Evolutionary conservation across 2,888 invertebrate genomes (phyloP), one percentile per base, ranked within the genome.

Genomic region (Eugnorisma glareosa): DNA sequence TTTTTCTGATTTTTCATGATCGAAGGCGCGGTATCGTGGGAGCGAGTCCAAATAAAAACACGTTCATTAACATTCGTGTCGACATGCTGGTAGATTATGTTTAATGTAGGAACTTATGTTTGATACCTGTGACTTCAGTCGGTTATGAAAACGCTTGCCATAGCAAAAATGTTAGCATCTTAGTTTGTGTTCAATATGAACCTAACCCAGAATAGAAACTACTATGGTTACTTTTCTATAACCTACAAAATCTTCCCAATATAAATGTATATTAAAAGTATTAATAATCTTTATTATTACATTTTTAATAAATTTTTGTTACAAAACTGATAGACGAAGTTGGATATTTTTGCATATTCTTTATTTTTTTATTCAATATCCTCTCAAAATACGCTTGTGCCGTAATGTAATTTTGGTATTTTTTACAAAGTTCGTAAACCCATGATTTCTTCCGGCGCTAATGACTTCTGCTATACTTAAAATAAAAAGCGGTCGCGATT

Each of bases 1-100:
- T 89, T 91, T 88, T 91, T 92, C 88, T 87, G 84, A 86, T 88
- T 91, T 93, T 93, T 93, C 92, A 86, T 51, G 78, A 78, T 89
- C 76, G 77, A 81, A 87, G 84, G 82, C 68, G 83, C 80, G 66
- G 82, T 86, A 90, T 89, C 93, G 92, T 94, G 93, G 91, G 93
- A 94, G 83, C 88, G 83, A 81, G 80, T 61, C 66, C 57, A 64
- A 75, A 79, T 61, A 63, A 84, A 73, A 71, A 67, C 59, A 64
- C 13, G 70, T 70, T 51, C 66, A 73, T 57, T 76, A 67, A 71
- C 40, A 77, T 66, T 48, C 21, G 40, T 64, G 63, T 48, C 51
- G 73, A 64, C 35, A 78, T 73, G 48, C 10, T 18, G 35, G 6
- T 45, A 63, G 28, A 51, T 68, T 28, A 57, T 48, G 31, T 35